Base-by-base conservation (phyloP, 2,797 vertebrate genomes). In the Phrynocephalus guinanensis region DNA sequence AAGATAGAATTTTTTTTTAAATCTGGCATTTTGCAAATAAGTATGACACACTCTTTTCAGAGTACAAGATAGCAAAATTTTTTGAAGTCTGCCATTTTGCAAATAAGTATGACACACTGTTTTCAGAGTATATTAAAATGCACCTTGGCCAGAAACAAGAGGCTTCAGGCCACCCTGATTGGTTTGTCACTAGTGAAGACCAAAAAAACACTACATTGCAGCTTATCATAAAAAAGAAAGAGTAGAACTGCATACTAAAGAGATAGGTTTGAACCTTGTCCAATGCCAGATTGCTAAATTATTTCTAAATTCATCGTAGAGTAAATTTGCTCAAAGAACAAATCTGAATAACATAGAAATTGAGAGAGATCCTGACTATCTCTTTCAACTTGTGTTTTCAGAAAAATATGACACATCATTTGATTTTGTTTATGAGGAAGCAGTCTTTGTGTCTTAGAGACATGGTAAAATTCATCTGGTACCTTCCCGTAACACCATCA, bases 41-140 rank as follows among this genome's bases (percentile, higher is more conserved):
- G 28, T 63, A 44, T 52, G 56, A 30, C 20, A 56, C 1, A 0
- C 24, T 88, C 30, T 84, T 83, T 77, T 26, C 38, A 83, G 38
- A 7, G 20, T 76, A 76, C 38, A 66, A 22, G 10, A 9, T 86
- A 6, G 4, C 48, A 20, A 18, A 52, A 66, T 28, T 85, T 8
- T 80, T 52, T 75, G 70, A 85, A 66, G n/a, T 82, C 3, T 75
- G 83, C 52, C 78, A 66, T n/a, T 80, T 80, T 84, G 33, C 56
- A 26, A 63, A 24, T 15, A 48, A 56, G 28, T 63, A 44, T 52
- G 56, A 30, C 20, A 56, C 1, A 0, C 24, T 88, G 50, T 84
- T 83, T 77, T 26, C 38, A 83, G 30, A 15, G 8, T 84, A 84
- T 28, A 88, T 84, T 22, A 80, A 85, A 33, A 33, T 33, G 33